phyloP scores from a whole-genome alignment of 2,797 vertebrate species.

The Cossypha niveicapilla region DNA sequence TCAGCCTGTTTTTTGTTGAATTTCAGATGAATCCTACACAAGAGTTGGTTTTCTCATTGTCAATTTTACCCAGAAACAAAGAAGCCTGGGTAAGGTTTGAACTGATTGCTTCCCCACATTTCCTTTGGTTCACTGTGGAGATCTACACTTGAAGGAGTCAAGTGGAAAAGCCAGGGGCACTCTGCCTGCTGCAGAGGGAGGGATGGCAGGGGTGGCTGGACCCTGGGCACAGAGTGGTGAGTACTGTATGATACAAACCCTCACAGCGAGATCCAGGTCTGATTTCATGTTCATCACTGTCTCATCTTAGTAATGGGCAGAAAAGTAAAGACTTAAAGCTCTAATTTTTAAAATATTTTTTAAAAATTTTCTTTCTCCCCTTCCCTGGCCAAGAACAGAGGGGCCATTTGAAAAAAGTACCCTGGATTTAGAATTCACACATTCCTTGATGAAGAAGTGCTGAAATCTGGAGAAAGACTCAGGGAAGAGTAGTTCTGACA shows the following conservation, averaged over 20 bases:
- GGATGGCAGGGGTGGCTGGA: background rate
- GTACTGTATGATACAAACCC: background rate
- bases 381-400: background rate
- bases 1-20: background rate
- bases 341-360: background rate
- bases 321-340: background rate
- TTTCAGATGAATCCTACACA: background rate
- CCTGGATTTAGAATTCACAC: background rate
- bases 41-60: background rate
- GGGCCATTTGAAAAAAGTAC: background rate
- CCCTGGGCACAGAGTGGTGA: background rate
- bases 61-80: background rate
- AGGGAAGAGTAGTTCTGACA: background rate
- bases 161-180: background rate
- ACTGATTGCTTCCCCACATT: background rate
- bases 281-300: background rate
- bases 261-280: background rate
- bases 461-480: background rate
- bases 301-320: background rate
- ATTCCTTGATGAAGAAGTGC: background rate
- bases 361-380: rapidly evolving
- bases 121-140: background rate
- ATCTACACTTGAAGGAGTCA: background rate
- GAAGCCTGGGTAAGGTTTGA: background rate
- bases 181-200: background rate